phyloP scores from a whole-genome alignment of 2,113 vertebrate genomes.

The Orycteropus afer region DNA sequence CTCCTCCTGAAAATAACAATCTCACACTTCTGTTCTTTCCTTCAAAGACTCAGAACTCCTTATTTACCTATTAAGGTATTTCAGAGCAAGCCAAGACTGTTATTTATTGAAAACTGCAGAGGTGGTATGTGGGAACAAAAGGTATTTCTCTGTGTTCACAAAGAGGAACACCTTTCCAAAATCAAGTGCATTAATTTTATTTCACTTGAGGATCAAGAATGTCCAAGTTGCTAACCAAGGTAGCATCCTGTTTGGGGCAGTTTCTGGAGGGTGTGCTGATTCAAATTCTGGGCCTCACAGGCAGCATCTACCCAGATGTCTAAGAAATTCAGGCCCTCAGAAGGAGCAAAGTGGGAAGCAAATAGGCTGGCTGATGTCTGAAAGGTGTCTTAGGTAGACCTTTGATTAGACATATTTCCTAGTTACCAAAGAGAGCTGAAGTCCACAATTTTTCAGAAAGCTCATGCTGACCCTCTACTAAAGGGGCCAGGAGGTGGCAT shows the following conservation, averaged over 20 bases:
- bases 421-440: background rate
- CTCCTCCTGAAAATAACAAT: background rate
- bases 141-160: background rate
- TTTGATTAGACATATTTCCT: background rate
- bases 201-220: background rate
- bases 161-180: background rate
- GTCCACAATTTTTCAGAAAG: background rate
- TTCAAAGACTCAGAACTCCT: background rate
- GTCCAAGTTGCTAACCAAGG: background rate
- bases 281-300: background rate
- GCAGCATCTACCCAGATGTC: rapidly evolving
- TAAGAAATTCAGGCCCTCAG: background rate
- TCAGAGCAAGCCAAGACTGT: background rate
- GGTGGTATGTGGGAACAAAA: background rate
- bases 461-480: background rate
- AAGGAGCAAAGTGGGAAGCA: background rate
- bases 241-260: background rate
- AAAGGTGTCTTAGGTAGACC: background rate
- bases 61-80: background rate
- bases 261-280: background rate
- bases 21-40: background rate
- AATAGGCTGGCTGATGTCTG: background rate
- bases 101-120: background rate
- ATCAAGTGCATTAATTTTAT: background rate
- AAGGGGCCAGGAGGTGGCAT: too few species aligned